Evolutionary conservation across 2,113 vertebrate genomes (phyloP).

Genomic region (Micronycteris hirsuta): DNA sequence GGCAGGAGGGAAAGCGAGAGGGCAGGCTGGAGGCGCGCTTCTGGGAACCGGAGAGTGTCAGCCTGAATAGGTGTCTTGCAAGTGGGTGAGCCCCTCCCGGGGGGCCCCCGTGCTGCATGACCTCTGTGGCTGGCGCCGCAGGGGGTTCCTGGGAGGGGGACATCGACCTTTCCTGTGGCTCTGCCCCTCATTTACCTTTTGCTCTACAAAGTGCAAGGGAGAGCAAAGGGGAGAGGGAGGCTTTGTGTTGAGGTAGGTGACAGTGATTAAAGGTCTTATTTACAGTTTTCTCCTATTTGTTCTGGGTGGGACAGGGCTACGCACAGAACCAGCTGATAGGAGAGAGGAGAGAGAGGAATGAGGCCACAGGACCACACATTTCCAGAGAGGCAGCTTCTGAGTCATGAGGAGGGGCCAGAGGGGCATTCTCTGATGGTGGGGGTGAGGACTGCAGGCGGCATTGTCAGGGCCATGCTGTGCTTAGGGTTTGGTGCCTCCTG

Average conservation of each 20-base stretch:
- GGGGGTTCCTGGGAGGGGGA: background rate
- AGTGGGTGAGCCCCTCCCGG: background rate
- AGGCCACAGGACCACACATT: rapidly evolving
- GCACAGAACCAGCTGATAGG: background rate
- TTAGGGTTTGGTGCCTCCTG: background rate
- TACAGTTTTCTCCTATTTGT: background rate
- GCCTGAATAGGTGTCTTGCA: rapidly evolving
- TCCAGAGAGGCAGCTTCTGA: background rate
- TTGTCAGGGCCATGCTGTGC: background rate
- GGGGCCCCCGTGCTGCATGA: background rate
- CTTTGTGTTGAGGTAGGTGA: too few species aligned
- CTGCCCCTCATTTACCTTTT: background rate
- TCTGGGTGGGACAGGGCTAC: background rate
- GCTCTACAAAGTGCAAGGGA: background rate
- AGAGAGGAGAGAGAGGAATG: background rate
- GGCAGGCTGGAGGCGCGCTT: rapidly evolving
- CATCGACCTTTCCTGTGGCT: rapidly evolving
- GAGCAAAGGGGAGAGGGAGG: background rate
- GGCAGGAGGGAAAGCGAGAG: background rate
- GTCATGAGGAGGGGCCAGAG: background rate
- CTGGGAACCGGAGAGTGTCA: background rate
- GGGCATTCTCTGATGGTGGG: rapidly evolving
- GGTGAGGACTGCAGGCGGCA: background rate
- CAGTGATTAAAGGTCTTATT: background rate
- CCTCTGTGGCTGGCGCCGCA: rapidly evolving